A percentile compares a stretch with the other conserved stretches of the same genome.
These are phyloP conservation scores for Archegozetes longisetosus DNA, from an alignment of 1,140 invertebrate genomes.

Conservation along the genomic window DNA sequence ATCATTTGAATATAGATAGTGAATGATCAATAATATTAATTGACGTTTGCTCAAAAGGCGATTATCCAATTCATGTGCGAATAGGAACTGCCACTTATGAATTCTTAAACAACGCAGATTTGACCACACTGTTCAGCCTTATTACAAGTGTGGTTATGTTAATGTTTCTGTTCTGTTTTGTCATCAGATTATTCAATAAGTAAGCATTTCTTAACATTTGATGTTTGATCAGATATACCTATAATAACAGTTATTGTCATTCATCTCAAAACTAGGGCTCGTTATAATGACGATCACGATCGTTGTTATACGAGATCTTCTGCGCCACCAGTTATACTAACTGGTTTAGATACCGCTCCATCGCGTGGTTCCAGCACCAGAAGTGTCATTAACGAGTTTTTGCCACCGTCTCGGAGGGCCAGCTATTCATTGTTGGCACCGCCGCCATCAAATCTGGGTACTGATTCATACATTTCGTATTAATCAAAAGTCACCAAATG, in stretches of 20 bases:
- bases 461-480: neutral
- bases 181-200: constrained; percentile 22
- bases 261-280: neutral
- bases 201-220: neutral
- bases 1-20: neutral
- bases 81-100: constrained; percentile 8
- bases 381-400: constrained; percentile 13
- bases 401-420: constrained; percentile 15
- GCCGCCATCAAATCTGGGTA: constrained; percentile 16
- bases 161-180: constrained; percentile 19
- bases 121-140: constrained; percentile 20
- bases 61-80: constrained; percentile 10
- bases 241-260: neutral
- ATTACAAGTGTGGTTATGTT: constrained; percentile 18
- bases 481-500: neutral
- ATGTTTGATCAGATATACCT: neutral
- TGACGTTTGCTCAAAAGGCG: neutral
- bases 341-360: constrained; percentile 5
- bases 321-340: constrained; percentile 14
- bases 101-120: constrained; percentile 17
- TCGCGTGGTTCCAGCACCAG: constrained; percentile 9
- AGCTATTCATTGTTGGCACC: constrained; percentile 16
- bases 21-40: neutral
- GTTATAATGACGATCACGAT: neutral
- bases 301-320: neutral